Evolutionary conservation across 1,140 invertebrate genomes (phyloP).

Genomic region (Orius laevigatus): DNA sequence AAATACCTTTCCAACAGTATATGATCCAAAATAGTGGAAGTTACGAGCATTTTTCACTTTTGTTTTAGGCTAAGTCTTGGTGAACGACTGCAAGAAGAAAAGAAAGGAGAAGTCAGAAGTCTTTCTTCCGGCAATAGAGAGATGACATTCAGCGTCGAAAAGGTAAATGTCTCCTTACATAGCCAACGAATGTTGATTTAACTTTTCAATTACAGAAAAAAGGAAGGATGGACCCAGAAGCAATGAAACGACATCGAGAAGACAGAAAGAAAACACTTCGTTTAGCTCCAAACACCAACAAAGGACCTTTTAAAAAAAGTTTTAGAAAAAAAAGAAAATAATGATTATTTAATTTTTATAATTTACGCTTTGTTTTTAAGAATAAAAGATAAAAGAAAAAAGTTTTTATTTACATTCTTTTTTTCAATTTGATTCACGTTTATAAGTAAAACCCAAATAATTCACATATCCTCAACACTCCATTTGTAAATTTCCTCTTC

Average conservation of each 20-base stretch:
- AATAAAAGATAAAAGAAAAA: too few species aligned
- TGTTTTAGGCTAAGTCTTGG: constrained; percentile 16
- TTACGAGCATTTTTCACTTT: constrained; percentile 1
- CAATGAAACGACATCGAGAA: constrained; percentile 6
- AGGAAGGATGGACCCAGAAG: constrained; percentile 7
- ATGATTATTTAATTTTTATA: background rate
- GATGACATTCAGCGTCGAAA: constrained; percentile 19
- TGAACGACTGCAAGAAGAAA: constrained; percentile 18
- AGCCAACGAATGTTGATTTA: background rate
- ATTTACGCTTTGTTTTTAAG: too few species aligned
- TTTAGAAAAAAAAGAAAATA: constrained; percentile 5
- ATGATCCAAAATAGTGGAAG: background rate
- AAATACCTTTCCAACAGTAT: background rate
- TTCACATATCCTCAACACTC: constrained; percentile 88
- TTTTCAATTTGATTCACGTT: too few species aligned
- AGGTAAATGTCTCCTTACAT: constrained; percentile 15
- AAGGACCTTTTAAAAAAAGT: constrained; percentile 4
- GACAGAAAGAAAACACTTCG: constrained; percentile 4
- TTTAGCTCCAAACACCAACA: constrained; percentile 9
- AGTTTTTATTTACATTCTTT: too few species aligned
- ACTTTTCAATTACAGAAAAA: constrained; percentile 8
- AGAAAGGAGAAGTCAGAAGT: constrained; percentile 14
- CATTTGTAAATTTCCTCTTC: constrained; percentile 85
- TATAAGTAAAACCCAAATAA: too few species aligned
- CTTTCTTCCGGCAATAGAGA: constrained; percentile 20